phyloP scores from a whole-genome alignment of 2,797 vertebrate species.

The Tapirus indicus region DNA sequence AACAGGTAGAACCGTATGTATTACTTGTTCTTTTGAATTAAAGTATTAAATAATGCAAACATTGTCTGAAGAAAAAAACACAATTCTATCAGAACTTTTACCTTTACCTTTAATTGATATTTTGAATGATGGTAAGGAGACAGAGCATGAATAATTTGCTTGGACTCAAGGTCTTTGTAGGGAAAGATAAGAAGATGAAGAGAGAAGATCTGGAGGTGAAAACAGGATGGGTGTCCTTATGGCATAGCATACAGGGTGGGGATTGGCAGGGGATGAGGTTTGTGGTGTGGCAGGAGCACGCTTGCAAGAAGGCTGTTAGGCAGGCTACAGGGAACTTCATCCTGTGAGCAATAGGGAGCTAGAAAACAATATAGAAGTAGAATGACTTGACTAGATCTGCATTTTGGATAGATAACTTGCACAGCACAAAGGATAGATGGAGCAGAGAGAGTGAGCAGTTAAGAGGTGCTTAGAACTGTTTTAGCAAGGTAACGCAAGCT shows the following conservation, averaged over 20 bases:
- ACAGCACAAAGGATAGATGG: background rate
- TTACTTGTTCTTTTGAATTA: slow-evolving; percentile 43
- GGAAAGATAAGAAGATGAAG: background rate
- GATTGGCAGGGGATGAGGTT: background rate
- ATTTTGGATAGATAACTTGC: background rate
- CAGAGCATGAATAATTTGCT: background rate
- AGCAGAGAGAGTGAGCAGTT: background rate
- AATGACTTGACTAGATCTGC: background rate
- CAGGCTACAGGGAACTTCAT: background rate
- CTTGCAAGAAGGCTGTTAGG: background rate
- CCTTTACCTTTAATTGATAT: slow-evolving; percentile 16
- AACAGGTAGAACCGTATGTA: background rate
- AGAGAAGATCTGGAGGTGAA: background rate
- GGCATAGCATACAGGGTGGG: background rate
- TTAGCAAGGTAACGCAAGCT: background rate
- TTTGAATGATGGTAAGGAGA: background rate
- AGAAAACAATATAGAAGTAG: background rate
- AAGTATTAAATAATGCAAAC: background rate
- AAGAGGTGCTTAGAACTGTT: background rate
- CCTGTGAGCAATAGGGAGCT: background rate
- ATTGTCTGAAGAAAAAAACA: background rate
- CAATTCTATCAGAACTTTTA: background rate
- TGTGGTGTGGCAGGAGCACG: background rate
- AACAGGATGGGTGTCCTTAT: background rate
- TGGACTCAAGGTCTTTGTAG: background rate